phyloP scores from a whole-genome alignment of 2,888 invertebrate species.

The Alloscopus bannaensis region DNA sequence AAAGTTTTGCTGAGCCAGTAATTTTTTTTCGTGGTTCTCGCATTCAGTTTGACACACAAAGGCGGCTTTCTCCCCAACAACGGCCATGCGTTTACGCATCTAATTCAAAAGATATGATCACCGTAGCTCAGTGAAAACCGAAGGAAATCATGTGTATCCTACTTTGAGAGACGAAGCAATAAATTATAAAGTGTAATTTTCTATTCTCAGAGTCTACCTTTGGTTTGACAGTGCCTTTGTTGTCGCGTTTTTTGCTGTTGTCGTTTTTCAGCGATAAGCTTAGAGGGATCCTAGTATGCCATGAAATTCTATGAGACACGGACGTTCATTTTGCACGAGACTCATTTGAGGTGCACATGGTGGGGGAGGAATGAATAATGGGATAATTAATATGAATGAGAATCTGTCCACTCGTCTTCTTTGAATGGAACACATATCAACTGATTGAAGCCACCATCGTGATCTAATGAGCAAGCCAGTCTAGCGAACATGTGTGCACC shows the following conservation, averaged over 20 bases:
- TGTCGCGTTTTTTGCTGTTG: background rate
- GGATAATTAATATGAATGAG: slow-evolving; percentile 19
- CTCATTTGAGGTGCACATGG: slow-evolving; percentile 1
- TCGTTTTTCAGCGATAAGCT: background rate
- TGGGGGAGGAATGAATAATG: slow-evolving; percentile 20
- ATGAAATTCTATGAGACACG: background rate
- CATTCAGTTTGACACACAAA: background rate
- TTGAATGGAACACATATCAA: background rate
- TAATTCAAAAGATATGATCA: background rate
- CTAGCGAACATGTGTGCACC: background rate
- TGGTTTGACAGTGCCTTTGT: background rate
- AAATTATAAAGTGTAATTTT: slow-evolving; percentile 13
- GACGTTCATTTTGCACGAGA: background rate
- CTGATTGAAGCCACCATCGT: background rate
- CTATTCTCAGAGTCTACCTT: background rate
- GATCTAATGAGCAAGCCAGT: background rate
- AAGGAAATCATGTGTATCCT: background rate
- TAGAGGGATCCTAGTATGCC: background rate
- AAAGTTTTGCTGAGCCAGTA: slow-evolving; percentile 1
- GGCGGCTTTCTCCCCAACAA: background rate
- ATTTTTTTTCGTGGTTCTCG: background rate
- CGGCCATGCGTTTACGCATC: background rate
- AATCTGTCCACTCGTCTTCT: background rate
- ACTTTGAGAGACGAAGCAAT: background rate
- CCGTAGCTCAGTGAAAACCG: background rate